Percentiles rank a stretch among this genome's conserved stretches.
Evolutionary conservation across 1,140 invertebrate species (phyloP).

Genomic region (Trigoniulus corallinus): DNA sequence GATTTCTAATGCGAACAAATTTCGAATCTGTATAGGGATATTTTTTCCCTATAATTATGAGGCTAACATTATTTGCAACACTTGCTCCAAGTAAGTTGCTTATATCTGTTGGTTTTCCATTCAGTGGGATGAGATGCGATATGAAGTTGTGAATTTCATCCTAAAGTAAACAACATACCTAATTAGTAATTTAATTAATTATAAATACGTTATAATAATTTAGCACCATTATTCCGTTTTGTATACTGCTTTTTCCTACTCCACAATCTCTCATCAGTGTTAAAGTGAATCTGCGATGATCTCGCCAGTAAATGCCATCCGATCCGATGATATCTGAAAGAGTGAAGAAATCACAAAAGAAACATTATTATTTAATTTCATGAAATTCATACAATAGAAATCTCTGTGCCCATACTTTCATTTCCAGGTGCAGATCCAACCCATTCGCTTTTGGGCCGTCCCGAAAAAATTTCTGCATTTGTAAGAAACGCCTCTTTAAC

Average conservation of each 20-base stretch:
- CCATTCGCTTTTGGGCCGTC: neutral
- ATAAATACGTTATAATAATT: neutral
- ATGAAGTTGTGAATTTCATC: neutral
- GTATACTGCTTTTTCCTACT: neutral
- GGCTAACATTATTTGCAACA: neutral
- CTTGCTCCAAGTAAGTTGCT: neutral
- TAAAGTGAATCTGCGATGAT: neutral
- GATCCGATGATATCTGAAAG: neutral
- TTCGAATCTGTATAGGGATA: neutral
- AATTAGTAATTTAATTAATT: neutral
- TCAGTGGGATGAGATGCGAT: neutral
- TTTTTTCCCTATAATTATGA: neutral
- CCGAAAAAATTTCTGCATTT: neutral
- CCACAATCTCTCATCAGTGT: neutral
- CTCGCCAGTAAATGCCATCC: neutral
- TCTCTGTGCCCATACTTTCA: neutral
- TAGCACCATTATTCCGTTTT: neutral
- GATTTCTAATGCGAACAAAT: neutral
- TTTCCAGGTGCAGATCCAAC: too few species aligned
- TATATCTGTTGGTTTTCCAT: neutral
- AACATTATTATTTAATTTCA: neutral
- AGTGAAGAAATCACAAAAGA: neutral
- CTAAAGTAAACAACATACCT: neutral
- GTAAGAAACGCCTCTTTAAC: neutral
- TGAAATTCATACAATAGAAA: neutral